These are phyloP conservation scores for Drosophila anceps DNA, from an alignment of 2,888 invertebrate species.

Conservation along the genomic window DNA sequence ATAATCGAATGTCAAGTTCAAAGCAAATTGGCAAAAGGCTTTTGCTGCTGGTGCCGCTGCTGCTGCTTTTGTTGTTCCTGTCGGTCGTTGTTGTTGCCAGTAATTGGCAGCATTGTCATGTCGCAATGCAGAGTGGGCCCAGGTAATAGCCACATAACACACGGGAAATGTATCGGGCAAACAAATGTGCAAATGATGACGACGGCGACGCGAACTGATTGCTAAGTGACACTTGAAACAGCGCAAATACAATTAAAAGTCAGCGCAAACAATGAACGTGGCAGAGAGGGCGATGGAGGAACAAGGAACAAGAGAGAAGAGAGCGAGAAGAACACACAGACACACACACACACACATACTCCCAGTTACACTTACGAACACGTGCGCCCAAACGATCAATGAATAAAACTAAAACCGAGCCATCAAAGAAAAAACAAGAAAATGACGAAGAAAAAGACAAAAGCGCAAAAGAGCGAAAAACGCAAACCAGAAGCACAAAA, in stretches of 20 bases:
- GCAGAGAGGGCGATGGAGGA: not conserved
- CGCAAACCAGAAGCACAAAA: slow-evolving; percentile 34
- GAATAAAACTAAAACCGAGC: slow-evolving; percentile 45
- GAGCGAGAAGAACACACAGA: slow-evolving; percentile 13
- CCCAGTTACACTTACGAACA: not conserved
- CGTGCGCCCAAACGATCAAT: slow-evolving; percentile 43
- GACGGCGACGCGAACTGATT: slow-evolving; percentile 40
- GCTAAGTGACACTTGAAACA: slow-evolving; percentile 60
- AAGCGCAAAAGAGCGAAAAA: slow-evolving; percentile 8
- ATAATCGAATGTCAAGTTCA: slow-evolving; percentile 77
- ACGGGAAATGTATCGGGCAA: slow-evolving; percentile 67
- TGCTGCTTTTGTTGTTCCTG: slow-evolving; percentile 8
- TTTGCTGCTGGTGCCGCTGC: slow-evolving; percentile 2
- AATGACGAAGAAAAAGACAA: not conserved
- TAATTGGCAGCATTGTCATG: slow-evolving; percentile 59
- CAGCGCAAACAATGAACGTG: slow-evolving; percentile 56
- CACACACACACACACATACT: slow-evolving; percentile 1
- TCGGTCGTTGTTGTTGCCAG: slow-evolving; percentile 27
- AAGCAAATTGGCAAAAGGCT: slow-evolving; percentile 61
- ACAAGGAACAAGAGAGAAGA: not conserved
- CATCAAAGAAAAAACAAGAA: slow-evolving; percentile 7
- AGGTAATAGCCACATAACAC: slow-evolving; percentile 67
- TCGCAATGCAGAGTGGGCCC: slow-evolving; percentile 42
- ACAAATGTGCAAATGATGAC: slow-evolving; percentile 54
- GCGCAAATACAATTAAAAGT: slow-evolving; percentile 42